A percentile compares a stretch with the other conserved stretches of the same genome.
These are phyloP conservation scores for Arrhopalites spinosus DNA, from an alignment of 2,888 invertebrate genomes.

Conservation along the genomic window DNA sequence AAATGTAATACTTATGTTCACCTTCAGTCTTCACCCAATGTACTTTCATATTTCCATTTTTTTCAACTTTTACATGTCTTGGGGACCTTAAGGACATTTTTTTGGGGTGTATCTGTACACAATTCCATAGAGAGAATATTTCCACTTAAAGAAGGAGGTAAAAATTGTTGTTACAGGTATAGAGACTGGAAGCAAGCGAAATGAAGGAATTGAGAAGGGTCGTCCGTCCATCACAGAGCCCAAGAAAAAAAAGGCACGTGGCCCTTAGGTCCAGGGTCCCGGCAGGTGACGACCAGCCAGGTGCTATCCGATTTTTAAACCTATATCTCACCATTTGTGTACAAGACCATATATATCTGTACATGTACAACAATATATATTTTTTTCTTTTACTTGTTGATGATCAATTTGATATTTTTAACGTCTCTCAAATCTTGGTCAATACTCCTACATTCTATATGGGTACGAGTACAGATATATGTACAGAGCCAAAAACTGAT, in stretches of 20 bases:
- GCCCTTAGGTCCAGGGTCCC: conserved; percentile 17
- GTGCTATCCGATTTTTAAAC: conserved; percentile 1
- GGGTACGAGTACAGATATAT: too few species aligned
- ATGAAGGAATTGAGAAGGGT: conserved; percentile 1
- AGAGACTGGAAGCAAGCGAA: not conserved
- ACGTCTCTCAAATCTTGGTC: conserved; percentile 1
- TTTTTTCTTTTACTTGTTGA: not conserved
- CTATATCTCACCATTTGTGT: not conserved
- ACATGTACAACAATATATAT: too few species aligned
- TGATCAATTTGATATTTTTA: conserved; percentile 7
- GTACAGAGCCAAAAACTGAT: too few species aligned
- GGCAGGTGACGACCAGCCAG: conserved; percentile 32
- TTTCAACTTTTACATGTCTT: too few species aligned
- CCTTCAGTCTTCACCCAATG: too few species aligned
- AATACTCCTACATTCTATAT: not conserved
- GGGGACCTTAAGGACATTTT: too few species aligned
- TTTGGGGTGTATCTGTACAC: too few species aligned
- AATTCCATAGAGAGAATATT: not conserved
- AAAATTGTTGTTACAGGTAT: conserved; percentile 21
- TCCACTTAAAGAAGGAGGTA: conserved; percentile 2
- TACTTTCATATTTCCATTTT: too few species aligned
- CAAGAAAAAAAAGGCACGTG: conserved; percentile 3
- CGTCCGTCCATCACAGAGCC: not conserved
- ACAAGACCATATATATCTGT: too few species aligned
- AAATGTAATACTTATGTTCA: too few species aligned